These are phyloP conservation scores for Seriola dumerili DNA, from an alignment of 2,113 vertebrate species.

Conservation along the genomic window DNA sequence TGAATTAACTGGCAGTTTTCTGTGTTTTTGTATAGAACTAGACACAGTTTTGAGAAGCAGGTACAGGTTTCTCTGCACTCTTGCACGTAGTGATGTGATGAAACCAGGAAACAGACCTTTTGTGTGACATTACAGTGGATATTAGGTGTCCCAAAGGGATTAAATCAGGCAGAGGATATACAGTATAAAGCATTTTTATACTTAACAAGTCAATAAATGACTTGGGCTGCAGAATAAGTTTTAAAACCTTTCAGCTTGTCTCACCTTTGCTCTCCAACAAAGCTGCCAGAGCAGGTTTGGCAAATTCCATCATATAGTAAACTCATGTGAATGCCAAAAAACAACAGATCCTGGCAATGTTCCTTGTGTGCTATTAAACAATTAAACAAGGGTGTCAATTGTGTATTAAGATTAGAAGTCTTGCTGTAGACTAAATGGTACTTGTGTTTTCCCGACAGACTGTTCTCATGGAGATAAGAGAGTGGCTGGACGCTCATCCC, in stretches of 20 bases:
- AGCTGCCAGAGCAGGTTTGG: background rate
- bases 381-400: background rate
- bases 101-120: background rate
- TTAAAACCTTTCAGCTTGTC: background rate
- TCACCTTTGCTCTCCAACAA: background rate
- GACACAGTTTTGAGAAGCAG: background rate
- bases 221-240: background rate
- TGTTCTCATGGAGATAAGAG: constrained; percentile 81
- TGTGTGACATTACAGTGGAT: too few species aligned
- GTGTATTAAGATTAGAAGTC: too few species aligned
- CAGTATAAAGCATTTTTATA: background rate
- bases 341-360: background rate
- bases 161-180: background rate
- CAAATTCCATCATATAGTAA: background rate
- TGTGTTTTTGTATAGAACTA: background rate
- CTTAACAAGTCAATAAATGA: background rate
- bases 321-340: background rate
- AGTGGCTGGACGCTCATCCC: constrained; percentile 85
- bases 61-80: background rate
- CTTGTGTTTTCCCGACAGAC: constrained; percentile 68
- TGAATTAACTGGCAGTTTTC: background rate
- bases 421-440: background rate
- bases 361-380: background rate
- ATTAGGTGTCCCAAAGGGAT: background rate
- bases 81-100: background rate